A percentile compares a stretch with the other conserved stretches of the same genome.
phyloP scores from a whole-genome alignment of 2,888 invertebrate species.

The Bugula neritina region DNA sequence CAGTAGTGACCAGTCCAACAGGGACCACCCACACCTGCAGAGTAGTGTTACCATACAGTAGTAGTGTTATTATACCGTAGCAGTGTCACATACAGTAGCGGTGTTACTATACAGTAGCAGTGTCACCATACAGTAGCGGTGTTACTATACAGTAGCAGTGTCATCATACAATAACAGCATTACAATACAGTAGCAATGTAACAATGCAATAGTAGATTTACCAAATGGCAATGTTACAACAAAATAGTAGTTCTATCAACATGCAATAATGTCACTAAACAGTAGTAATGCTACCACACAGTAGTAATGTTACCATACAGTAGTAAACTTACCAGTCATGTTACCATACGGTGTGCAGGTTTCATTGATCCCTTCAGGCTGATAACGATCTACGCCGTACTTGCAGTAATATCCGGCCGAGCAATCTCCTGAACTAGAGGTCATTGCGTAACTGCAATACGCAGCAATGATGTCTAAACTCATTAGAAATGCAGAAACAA shows the following conservation, averaged over 20 bases:
- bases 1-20: conserved; percentile 46
- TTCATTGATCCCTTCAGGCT: conserved; percentile 38
- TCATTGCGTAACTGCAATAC: conserved; percentile 28
- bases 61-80: neutral
- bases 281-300: no score
- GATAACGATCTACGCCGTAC: conserved; percentile 42
- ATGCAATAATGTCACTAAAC: no score
- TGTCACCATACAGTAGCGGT: neutral
- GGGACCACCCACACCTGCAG: conserved; percentile 40
- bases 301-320: no score
- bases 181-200: no score
- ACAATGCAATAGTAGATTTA: no score
- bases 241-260: no score
- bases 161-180: neutral
- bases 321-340: conserved; percentile 23
- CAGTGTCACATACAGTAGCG: neutral
- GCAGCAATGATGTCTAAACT: no score
- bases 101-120: neutral
- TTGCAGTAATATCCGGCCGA: conserved; percentile 46
- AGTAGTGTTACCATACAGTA: neutral
- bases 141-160: neutral
- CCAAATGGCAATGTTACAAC: no score
- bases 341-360: conserved; percentile 34
- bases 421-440: conserved; percentile 38
- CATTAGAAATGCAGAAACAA: no score